These are phyloP conservation scores for Conomelus anceps DNA, from an alignment of 2,888 invertebrate genomes.

Conservation along the genomic window DNA sequence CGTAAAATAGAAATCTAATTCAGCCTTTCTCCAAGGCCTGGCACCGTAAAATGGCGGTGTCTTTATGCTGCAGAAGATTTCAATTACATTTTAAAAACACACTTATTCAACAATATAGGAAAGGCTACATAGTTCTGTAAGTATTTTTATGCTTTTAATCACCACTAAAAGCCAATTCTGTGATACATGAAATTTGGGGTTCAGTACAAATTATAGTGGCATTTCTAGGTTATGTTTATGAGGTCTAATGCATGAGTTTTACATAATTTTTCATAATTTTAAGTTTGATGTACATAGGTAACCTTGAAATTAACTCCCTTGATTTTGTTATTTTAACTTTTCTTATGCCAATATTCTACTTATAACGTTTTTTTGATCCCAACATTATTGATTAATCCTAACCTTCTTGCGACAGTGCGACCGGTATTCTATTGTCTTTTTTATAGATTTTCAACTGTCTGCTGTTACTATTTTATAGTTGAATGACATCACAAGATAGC, in stretches of 20 bases:
- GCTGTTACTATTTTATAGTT: neutral
- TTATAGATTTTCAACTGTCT: neutral
- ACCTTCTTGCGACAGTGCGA: neutral
- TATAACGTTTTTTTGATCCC: neutral
- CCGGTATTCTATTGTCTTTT: neutral
- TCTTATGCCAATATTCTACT: neutral
- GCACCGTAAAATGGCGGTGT: conserved; percentile 40
- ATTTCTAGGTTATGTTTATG: neutral
- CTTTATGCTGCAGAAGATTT: conserved; percentile 39
- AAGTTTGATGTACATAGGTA: too few species aligned
- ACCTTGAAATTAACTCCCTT: too few species aligned
- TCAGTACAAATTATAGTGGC: neutral
- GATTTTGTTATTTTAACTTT: neutral
- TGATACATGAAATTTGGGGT: neutral
- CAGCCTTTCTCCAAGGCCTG: neutral
- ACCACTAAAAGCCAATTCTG: neutral
- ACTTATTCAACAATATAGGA: conserved; percentile 40
- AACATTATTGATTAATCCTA: neutral
- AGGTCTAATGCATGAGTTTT: neutral
- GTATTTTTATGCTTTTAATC: conserved; percentile 39
- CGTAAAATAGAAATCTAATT: neutral
- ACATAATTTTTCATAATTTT: too few species aligned
- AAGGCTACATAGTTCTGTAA: conserved; percentile 66
- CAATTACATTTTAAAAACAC: conserved; percentile 6
- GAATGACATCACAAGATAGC: neutral